Evolutionary conservation across 2,797 vertebrate genomes (phyloP), one percentile per base, ranked within the genome.

Genomic region (Siniperca undulata): DNA sequence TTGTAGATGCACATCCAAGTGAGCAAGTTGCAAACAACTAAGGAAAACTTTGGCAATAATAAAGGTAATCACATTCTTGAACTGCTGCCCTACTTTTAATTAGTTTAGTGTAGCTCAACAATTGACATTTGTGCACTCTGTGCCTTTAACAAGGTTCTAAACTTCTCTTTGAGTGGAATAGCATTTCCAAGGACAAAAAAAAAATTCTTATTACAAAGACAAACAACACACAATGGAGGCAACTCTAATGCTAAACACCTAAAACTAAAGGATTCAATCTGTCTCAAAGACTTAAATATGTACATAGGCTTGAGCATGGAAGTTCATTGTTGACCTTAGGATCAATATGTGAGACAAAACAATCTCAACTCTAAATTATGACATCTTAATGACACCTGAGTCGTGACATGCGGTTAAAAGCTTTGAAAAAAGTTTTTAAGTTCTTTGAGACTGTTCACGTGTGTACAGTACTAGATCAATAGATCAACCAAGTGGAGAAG

Each of bases 71-170:
- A 8, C 1, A 62, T 42, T 36, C 22, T 70, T 77, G 42, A 52
- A 77, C n/a, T 30, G 13, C 56, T 60, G n/a, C n/a, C 44, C 10
- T 38, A 36, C 44, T 62, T 38, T 24, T 17, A 69, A 50, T 73
- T 50, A 48, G 3, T 75, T 75, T 19, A 36, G 55, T 72, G 27
- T n/a, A 34, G 20, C 56, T 50, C 42, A 42, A 52, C 8, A 61
- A 74, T 64, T 53, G 19, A 55, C 36, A 64, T 27, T 30, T 55
- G 17, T 64, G 56, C 56, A 55, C 36, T 64, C 7, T 40, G 55
- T 34, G 30, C 19, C 30, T 17, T 48, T 9, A 44, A 8, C 27
- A n/a, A 27, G 16, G 17, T 3, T 4, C 36, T 42, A 19, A 56
- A 65, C 22, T 40, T 24, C 14, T 73, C 12, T 55, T 58, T 46